Conservation (phyloP, 2,113 vertebrate genomes). For the Laticauda laticaudata region DNA sequence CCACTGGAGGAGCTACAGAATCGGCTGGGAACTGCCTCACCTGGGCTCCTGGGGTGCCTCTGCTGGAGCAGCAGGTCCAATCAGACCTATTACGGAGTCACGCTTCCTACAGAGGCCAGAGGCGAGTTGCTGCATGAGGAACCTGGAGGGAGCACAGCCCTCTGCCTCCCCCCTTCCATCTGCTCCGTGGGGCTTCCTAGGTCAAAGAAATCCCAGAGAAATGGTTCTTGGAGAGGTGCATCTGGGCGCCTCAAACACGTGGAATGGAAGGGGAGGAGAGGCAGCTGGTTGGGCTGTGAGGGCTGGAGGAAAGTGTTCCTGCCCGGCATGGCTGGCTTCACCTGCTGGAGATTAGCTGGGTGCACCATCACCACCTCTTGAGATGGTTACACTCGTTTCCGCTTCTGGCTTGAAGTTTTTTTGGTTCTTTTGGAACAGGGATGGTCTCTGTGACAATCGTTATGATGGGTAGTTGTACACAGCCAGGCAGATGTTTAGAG, state of each 20-base stretch:
- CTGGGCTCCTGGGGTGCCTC: too few species aligned
- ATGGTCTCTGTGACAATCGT: not conserved
- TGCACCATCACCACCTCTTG: not conserved
- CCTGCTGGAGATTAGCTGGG: not conserved
- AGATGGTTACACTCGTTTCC: not conserved
- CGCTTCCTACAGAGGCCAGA: not conserved
- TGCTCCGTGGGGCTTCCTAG: not conserved
- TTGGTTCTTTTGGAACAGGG: not conserved
- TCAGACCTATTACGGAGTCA: not conserved
- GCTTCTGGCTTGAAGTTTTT: not conserved
- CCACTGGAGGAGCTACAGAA: not conserved
- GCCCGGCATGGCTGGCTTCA: not conserved
- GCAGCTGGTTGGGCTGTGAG: too few species aligned
- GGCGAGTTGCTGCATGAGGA: not conserved
- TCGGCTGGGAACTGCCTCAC: not conserved
- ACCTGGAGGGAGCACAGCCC: not conserved
- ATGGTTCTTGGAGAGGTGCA: not conserved
- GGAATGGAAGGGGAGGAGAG: not conserved
- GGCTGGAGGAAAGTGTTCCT: not conserved
- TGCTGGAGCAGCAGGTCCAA: not conserved
- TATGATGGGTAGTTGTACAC: not conserved
- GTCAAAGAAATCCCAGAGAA: not conserved
- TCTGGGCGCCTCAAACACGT: not conserved
- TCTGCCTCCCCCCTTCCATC: not conserved
- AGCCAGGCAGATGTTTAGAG: not conserved